Evolutionary conservation across 1,140 invertebrate genomes (phyloP).

Genomic region (Euglossa dilemma): DNA sequence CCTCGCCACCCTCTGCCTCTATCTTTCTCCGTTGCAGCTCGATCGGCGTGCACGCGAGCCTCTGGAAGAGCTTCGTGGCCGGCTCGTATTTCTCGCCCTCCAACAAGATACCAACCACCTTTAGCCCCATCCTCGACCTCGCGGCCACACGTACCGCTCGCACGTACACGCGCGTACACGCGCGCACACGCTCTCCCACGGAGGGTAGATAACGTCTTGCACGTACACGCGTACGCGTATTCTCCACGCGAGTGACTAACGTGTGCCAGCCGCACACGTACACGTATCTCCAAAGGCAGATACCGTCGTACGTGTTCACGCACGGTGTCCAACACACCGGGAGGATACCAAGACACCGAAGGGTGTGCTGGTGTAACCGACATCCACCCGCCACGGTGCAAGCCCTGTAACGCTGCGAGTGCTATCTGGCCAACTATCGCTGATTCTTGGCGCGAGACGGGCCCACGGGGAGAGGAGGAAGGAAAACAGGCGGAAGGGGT

Average conservation of each 20-base stretch:
- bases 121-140: conserved; percentile 61
- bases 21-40: conserved; percentile 42
- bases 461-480: conserved; percentile 28
- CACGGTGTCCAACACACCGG: background rate
- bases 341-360: background rate
- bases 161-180: background rate
- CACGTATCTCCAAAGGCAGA: background rate
- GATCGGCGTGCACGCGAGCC: conserved; percentile 65
- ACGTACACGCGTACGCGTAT: background rate
- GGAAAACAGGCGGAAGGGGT: conserved; percentile 43
- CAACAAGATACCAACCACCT: conserved; percentile 72
- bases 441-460: conserved; percentile 67
- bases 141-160: conserved; percentile 26
- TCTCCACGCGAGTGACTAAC: conserved; percentile 13
- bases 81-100: conserved; percentile 71
- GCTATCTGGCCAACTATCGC: conserved; percentile 63
- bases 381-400: conserved; percentile 54
- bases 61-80: conserved; percentile 60
- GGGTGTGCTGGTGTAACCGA: conserved; percentile 39
- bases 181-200: background rate
- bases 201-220: conserved; percentile 41
- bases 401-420: conserved; percentile 54
- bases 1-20: background rate
- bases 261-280: conserved; percentile 12
- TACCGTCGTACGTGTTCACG: conserved; percentile 34